Evolutionary conservation across 64 coral and sea anemone species (phyloP).

Genomic region (Montipora cactus): DNA sequence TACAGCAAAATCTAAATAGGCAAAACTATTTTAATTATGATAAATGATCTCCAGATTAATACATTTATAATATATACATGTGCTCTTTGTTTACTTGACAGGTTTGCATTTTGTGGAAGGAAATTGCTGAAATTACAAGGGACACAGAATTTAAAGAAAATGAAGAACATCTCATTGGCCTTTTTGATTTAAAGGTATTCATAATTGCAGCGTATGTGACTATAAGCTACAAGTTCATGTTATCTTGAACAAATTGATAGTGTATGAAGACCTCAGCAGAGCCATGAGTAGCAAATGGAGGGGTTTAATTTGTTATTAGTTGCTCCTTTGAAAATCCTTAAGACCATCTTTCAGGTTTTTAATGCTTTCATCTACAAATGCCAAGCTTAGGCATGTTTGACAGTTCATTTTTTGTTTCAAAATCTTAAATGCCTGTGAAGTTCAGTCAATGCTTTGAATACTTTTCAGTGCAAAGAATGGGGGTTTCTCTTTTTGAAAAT

Average conservation of each 20-base stretch:
- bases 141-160: conserved; percentile 21
- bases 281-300: background rate
- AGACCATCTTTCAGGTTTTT: too few species aligned
- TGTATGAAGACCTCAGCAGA: background rate
- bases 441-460: background rate
- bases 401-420: too few species aligned
- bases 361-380: too few species aligned
- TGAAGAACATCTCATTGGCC: conserved; percentile 37
- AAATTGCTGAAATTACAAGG: conserved; percentile 17
- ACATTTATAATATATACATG: background rate
- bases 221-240: background rate
- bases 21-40: background rate
- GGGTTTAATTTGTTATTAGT: background rate
- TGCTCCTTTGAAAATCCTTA: too few species aligned
- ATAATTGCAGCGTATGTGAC: background rate
- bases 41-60: background rate
- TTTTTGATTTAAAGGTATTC: conserved; percentile 45
- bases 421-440: too few species aligned
- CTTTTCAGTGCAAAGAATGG: conserved; percentile 65
- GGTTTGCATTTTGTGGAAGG: conserved; percentile 1
- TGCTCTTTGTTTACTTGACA: background rate
- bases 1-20: background rate
- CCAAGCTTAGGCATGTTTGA: too few species aligned
- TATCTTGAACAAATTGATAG: background rate
- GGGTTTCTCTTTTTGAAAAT: conserved; percentile 28